Conservation (phyloP, 2,797 vertebrate genomes). For the Ataeniobius toweri region DNA sequence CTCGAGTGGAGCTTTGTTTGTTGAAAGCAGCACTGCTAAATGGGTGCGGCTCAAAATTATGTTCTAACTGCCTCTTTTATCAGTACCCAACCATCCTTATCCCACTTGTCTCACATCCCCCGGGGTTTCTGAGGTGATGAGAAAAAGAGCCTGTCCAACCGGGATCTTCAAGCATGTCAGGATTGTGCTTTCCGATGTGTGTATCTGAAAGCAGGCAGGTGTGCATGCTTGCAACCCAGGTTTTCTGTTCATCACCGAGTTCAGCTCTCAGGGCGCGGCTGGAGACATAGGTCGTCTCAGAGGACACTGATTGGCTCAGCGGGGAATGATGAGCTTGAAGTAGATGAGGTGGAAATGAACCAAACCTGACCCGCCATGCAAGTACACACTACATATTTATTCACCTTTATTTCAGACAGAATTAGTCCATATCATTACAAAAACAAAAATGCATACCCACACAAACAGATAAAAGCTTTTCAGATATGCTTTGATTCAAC, state of each 20-base stretch:
- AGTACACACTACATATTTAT: not conserved
- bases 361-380: constrained; percentile 56
- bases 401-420: too few species aligned
- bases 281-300: constrained; percentile 62
- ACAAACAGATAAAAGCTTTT: constrained; percentile 45
- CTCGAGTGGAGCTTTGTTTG: constrained; percentile 55
- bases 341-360: constrained; percentile 75
- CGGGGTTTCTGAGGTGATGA: constrained; percentile 45
- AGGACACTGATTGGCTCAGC: constrained; percentile 75
- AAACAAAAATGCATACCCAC: constrained; percentile 21
- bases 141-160: constrained; percentile 41
- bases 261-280: constrained; percentile 57
- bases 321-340: constrained; percentile 56
- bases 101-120: constrained; percentile 45
- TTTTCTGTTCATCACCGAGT: constrained; percentile 57
- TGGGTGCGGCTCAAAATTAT: constrained; percentile 56
- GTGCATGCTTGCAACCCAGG: constrained; percentile 22
- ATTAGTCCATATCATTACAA: not conserved
- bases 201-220: constrained; percentile 43
- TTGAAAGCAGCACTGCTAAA: constrained; percentile 56
- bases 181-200: constrained; percentile 26
- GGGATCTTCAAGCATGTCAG: constrained; percentile 29
- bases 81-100: constrained; percentile 66
- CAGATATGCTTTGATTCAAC: constrained; percentile 35
- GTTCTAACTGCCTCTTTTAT: constrained; percentile 68